Conservation (phyloP, 37 sponge, comb jelly and placozoan genomes). For the Corticium candelabrum region DNA sequence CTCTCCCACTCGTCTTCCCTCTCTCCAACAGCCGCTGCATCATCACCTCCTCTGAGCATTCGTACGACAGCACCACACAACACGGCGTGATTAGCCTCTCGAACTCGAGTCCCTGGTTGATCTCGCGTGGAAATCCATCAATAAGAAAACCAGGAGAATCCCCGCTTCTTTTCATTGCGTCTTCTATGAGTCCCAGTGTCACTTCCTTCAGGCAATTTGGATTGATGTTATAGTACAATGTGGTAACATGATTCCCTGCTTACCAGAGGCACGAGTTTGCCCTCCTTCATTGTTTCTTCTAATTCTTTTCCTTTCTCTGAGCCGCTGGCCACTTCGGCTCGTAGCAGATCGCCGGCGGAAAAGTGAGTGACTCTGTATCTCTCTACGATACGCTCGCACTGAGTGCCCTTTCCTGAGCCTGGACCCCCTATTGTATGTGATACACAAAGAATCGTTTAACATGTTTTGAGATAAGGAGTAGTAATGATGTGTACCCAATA, state of each 20-base stretch:
- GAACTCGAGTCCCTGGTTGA: conserved; percentile 44
- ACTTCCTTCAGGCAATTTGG: conserved; percentile 46
- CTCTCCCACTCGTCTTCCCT: conserved; percentile 62
- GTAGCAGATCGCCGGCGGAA: conserved; percentile 77
- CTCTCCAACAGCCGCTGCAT: conserved; percentile 45
- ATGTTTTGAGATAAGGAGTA: too few relatives aligned
- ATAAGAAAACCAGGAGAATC: conserved; percentile 56
- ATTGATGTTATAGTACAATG: too few relatives aligned
- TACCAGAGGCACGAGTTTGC: conserved; percentile 55
- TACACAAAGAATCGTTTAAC: not conserved
- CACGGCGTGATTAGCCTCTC: conserved; percentile 25
- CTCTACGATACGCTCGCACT: conserved; percentile 46
- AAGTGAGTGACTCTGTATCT: conserved; percentile 60
- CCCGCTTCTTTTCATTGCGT: conserved; percentile 21
- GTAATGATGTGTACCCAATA: not conserved
- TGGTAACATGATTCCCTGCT: conserved; percentile 1
- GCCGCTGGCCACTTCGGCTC: conserved; percentile 64
- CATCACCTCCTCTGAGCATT: conserved; percentile 74
- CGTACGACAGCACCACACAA: conserved; percentile 46
- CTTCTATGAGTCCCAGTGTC: conserved; percentile 34
- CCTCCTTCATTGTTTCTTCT: conserved; percentile 60
- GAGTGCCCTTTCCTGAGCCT: conserved; percentile 85
- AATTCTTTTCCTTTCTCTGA: conserved; percentile 46
- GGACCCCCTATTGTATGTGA: conserved; percentile 52
- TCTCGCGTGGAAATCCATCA: conserved; percentile 84